These are phyloP conservation scores for Eudyptes chrysolophus DNA, from an alignment of 2,113 vertebrate species.

Conservation along the genomic window DNA sequence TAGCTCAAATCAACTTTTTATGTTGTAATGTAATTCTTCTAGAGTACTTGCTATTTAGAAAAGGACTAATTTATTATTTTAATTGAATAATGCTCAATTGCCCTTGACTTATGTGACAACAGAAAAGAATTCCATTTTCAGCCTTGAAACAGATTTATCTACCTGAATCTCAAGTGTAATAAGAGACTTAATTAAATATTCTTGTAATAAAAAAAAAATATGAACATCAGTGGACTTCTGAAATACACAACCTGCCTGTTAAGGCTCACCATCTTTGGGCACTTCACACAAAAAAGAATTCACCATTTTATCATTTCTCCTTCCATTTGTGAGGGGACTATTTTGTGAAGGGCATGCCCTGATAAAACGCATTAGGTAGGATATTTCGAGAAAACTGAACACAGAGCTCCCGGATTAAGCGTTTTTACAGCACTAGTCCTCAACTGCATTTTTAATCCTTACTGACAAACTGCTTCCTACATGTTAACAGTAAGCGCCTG, in stretches of 20 bases:
- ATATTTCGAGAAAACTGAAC: background rate
- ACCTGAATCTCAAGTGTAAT: background rate
- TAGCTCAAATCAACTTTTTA: background rate
- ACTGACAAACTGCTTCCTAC: background rate
- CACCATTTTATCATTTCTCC: background rate
- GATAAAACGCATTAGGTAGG: background rate
- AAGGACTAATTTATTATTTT: background rate
- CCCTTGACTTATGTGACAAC: background rate
- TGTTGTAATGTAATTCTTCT: background rate
- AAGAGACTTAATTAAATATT: background rate
- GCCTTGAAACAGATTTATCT: background rate
- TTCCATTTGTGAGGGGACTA: background rate
- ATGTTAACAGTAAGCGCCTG: rapidly evolving
- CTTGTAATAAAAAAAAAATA: background rate
- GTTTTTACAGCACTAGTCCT: background rate
- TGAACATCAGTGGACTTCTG: background rate
- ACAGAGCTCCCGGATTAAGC: constrained; percentile 5
- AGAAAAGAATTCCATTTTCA: background rate
- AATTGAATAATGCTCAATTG: background rate
- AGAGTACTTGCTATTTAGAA: background rate
- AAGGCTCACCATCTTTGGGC: background rate
- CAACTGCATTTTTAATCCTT: constrained; percentile 23
- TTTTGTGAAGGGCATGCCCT: background rate
- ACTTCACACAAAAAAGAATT: background rate
- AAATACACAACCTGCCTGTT: background rate